Evolutionary conservation across 53 echinoderm and acorn worm genomes (phyloP), one percentile per base, ranked within the genome.

Genomic region (Apostichopus leukothele): DNA sequence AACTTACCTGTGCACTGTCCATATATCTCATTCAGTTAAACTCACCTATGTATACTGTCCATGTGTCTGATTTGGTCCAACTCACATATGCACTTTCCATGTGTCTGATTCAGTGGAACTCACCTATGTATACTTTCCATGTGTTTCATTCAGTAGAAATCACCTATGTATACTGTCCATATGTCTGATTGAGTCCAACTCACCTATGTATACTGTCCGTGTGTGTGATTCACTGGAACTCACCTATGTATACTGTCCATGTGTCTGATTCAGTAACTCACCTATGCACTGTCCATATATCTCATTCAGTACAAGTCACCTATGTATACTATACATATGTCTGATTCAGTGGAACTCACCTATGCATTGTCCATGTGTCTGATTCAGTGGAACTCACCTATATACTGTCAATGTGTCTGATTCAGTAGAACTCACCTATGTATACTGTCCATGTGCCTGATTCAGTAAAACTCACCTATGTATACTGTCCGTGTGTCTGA

Each of bases 121-220:
- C 74, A 98, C 99, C 99, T 96, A 75, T 98, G 99, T 9, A 27
- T 27, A 63, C 63, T 63, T 10, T 63, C 63, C 63, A 63, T 16
- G 3, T 63, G 3, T 63, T 0, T 63, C 5, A 63, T 63, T 63
- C 7, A 63, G 63, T 11, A 13, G 9, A 5, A 13, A 7, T 63
- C 14, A 63, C 14, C 63, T 13, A 63, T 6, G 63, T 27, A 27
- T 27, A 27, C 27, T 27, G 27, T 27, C 10, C 51, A 25, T 76
- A 0, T 25, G 7, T 10, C 23, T 39, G 51, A 11, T 76, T 7
- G 7, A 73, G 9, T 21, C 11, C 1, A 27, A 8, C 73, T 89
- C 75, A 99, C 99, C 99, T 96, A 76, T 99, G 99, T 51, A 96
- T 77, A 27, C 85, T 5, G 99, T 99, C 99, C 99, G 94, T 26